phyloP scores from a whole-genome alignment of 2,888 invertebrate species.

The Morinoia aosen region DNA sequence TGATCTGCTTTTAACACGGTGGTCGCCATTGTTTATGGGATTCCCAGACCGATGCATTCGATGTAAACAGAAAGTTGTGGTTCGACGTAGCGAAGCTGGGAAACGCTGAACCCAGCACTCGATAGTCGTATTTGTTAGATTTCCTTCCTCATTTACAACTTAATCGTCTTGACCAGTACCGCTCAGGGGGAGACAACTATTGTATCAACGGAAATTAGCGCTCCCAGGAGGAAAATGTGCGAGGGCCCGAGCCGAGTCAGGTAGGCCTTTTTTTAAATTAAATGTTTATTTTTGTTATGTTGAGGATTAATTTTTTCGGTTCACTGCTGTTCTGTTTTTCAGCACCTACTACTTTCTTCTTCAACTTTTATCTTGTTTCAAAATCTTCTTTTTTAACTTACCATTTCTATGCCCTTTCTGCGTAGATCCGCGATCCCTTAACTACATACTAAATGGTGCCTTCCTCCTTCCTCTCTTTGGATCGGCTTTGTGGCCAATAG shows the following conservation, averaged over 20 bases:
- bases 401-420: too few species aligned
- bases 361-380: too few species aligned
- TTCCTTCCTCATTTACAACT: not conserved
- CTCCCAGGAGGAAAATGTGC: too few species aligned
- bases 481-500: too few species aligned
- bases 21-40: not conserved
- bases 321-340: not conserved
- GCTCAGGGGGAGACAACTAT: not conserved
- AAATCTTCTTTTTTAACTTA: too few species aligned
- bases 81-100: not conserved
- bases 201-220: too few species aligned
- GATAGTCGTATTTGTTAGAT: not conserved
- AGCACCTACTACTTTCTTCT: too few species aligned
- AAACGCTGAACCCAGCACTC: not conserved
- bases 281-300: not conserved
- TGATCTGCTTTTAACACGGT: not conserved
- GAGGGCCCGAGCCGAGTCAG: not conserved
- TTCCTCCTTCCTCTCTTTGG: too few species aligned
- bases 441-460: too few species aligned
- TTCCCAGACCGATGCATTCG: not conserved
- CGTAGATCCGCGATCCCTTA: too few species aligned
- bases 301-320: not conserved
- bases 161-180: not conserved
- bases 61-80: not conserved
- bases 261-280: not conserved